Conservation (phyloP, 2,797 vertebrate genomes). For the Syngnathus rostellatus region DNA sequence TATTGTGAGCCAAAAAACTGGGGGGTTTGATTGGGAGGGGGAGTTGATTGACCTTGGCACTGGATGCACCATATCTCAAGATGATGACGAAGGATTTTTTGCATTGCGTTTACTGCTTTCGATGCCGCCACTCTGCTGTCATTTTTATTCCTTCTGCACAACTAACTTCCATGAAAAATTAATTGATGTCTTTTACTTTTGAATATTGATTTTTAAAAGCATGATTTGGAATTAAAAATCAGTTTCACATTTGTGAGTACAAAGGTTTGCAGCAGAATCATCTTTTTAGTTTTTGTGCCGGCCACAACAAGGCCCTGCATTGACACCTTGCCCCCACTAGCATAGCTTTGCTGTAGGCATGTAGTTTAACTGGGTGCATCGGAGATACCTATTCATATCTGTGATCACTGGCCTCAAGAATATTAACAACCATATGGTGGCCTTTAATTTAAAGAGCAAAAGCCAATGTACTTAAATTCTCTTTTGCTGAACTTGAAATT, state of each 20-base stretch:
- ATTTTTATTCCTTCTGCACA: constrained; percentile 22
- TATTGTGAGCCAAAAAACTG: constrained; percentile 35
- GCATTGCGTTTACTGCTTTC: not conserved
- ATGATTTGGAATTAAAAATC: not conserved
- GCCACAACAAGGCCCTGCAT: too few species aligned
- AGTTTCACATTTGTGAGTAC: not conserved
- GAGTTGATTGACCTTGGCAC: constrained; percentile 36
- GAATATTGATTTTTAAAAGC: not conserved
- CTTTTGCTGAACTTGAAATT: too few species aligned
- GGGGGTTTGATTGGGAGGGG: constrained; percentile 20
- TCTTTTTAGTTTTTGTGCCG: too few species aligned
- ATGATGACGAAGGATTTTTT: constrained; percentile 9
- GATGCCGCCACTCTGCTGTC: constrained; percentile 13
- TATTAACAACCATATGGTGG: too few species aligned
- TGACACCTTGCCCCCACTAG: too few species aligned
- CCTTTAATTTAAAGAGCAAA: too few species aligned
- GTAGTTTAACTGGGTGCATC: too few species aligned
- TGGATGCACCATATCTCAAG: constrained; percentile 1
- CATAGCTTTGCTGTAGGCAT: too few species aligned
- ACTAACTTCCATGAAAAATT: constrained; percentile 3
- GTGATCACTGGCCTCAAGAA: too few species aligned
- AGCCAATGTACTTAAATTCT: too few species aligned
- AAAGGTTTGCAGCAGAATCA: not conserved
- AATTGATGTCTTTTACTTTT: not conserved
- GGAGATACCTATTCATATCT: too few species aligned